These are phyloP conservation scores for Ascaphus truei DNA, from an alignment of 2,113 vertebrate species.

Conservation along the genomic window DNA sequence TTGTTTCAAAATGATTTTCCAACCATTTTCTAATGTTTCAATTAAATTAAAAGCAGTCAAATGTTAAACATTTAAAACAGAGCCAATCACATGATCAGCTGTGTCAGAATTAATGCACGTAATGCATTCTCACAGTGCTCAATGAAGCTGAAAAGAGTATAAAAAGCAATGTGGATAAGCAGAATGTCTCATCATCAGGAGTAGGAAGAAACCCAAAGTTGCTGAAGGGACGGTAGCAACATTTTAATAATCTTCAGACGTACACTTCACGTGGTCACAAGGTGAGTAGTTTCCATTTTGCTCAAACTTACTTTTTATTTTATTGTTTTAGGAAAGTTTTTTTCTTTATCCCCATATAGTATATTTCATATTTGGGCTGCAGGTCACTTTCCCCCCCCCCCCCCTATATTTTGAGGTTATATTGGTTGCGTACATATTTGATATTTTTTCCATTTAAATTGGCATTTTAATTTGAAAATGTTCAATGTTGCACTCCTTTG, in stretches of 20 bases:
- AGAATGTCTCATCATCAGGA: constrained; percentile 54
- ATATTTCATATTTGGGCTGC: too few species aligned
- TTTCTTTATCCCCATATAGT: too few species aligned
- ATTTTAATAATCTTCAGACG: constrained; percentile 37
- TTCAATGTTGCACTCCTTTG: too few species aligned
- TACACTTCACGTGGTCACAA: constrained; percentile 23
- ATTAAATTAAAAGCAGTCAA: constrained; percentile 31
- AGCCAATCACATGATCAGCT: constrained; percentile 23
- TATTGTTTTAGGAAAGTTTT: too few species aligned
- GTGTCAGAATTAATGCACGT: constrained; percentile 27
- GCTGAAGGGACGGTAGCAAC: constrained; percentile 30
- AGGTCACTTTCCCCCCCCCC: too few species aligned
- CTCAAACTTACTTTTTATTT: too few species aligned
- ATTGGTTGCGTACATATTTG: too few species aligned
- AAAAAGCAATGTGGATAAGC: constrained; percentile 51
- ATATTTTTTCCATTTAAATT: too few species aligned
- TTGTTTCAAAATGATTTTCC: constrained; percentile 49
- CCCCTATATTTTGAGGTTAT: too few species aligned
- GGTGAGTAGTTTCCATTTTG: too few species aligned
- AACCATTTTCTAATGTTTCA: constrained; percentile 31
- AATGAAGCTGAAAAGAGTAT: constrained; percentile 62
- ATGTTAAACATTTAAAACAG: constrained; percentile 22
- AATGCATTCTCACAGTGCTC: constrained; percentile 49
- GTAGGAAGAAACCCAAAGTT: constrained; percentile 49
- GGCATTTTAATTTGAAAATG: too few species aligned